Evolutionary conservation across 2,797 vertebrate genomes (phyloP).

Genomic region (Sorex maritimensis): DNA sequence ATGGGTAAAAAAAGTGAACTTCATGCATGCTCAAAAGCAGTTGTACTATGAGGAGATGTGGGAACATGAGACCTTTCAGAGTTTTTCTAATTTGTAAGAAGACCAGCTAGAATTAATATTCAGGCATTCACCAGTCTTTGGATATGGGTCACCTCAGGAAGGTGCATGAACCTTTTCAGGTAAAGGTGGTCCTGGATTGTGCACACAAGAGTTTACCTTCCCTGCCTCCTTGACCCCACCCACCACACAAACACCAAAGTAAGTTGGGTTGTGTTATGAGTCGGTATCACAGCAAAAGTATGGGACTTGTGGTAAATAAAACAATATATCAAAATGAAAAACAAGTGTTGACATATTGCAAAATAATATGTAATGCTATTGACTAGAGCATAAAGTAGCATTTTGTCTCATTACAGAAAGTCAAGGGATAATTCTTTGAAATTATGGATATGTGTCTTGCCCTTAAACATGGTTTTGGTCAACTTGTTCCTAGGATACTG

Average conservation of each 20-base stretch:
- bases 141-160: not conserved
- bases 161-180: not conserved
- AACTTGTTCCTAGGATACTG: constrained; percentile 3
- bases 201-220: not conserved
- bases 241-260: not conserved
- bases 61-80: not conserved
- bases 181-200: not conserved
- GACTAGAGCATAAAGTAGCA: constrained; percentile 52
- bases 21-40: not conserved
- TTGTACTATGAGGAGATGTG: not conserved
- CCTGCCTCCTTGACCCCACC: not conserved
- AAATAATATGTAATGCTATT: constrained; percentile 11
- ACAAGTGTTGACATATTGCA: constrained; percentile 41
- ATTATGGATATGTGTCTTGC: constrained; percentile 47
- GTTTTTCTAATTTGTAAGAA: constrained; percentile 26
- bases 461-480: constrained; percentile 30
- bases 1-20: constrained; percentile 29
- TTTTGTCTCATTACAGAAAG: constrained; percentile 60
- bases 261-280: constrained; percentile 31
- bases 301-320: constrained; percentile 33
- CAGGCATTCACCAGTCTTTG: not conserved
- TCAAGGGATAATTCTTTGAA: constrained; percentile 34
- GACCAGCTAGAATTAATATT: constrained; percentile 45
- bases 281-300: constrained; percentile 29
- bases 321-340: constrained; percentile 35